phyloP scores from a whole-genome alignment of 2,888 invertebrate species.

The Nephrotoma flavescens region DNA sequence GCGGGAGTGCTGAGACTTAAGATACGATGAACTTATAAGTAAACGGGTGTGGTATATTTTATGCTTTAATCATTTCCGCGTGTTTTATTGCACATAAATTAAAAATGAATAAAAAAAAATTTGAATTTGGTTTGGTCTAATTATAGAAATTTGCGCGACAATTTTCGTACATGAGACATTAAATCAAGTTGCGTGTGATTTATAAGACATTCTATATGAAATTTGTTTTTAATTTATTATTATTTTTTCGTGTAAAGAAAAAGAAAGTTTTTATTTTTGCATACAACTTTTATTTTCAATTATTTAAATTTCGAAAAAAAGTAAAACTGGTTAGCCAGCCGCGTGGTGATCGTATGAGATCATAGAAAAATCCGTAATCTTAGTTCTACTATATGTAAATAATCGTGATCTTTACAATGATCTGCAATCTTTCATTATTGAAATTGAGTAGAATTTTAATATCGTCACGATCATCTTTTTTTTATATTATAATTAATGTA shows the following conservation, averaged over 20 bases:
- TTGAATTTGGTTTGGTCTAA: background rate
- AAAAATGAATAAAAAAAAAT: background rate
- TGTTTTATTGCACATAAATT: background rate
- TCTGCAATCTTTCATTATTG: too few relatives aligned
- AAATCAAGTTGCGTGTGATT: background rate
- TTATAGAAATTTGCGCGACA: background rate
- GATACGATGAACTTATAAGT: background rate
- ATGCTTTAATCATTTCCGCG: background rate
- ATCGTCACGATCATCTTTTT: too few relatives aligned
- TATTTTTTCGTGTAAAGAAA: background rate
- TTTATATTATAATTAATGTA: too few relatives aligned
- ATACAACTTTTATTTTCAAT: background rate
- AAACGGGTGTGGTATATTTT: background rate
- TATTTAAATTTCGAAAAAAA: background rate
- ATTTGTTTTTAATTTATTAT: background rate
- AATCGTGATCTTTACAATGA: too few relatives aligned
- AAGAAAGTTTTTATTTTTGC: background rate
- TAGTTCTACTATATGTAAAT: too few relatives aligned
- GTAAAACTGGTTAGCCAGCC: background rate
- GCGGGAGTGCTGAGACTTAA: background rate
- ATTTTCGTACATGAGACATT: background rate
- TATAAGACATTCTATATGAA: background rate
- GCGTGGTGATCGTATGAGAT: background rate
- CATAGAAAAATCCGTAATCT: background rate
- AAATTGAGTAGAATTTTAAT: too few relatives aligned